Evolutionary conservation across 1,140 invertebrate species (phyloP), one percentile per base, ranked within the genome.

Genomic region (Platyscapa corneri): DNA sequence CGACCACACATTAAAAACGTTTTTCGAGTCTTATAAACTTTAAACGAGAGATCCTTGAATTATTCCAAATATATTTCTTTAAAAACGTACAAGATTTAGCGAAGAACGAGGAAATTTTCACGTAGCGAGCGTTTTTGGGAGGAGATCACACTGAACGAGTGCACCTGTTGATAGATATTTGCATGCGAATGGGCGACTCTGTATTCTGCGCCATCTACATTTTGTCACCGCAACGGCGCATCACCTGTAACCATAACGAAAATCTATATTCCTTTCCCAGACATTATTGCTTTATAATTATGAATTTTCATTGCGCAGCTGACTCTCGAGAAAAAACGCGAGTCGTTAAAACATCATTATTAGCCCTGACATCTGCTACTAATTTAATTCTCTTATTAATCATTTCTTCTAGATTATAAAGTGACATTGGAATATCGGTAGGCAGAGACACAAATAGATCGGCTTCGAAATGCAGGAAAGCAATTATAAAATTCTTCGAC

Each of bases 131-230:
- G 49, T 37, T 78, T 78, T 84, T 10, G 20, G 42, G 39, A 56
- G 64, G 64, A 34, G 34, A n/a, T 75, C 34, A 80, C 27, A 81
- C 75, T 72, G 78, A 72, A 65, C 56, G 78, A 81, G 79, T 86
- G 79, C 89, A 89, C 89, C 88, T 89, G 89, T 91, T 90, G 90
- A 91, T 89, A 89, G 88, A 88, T 67, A 90, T 91, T 91, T 89
- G 89, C 90, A 91, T 90, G 86, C 89, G 90, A 91, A 91, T 90
- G 82, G 88, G 72, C 74, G 81, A 78, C 85, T 86, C 88, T 88
- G 84, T 87, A 3, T 64, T 42, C 53, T 12, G 53, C 30, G 7
- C 46, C 39, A 64, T 84, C 70, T 64, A 77, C 20, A 56, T 72
- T 84, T 79, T 34, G 64, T 79, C 76, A 79, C 20, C 64, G 46